A percentile compares a stretch with the other conserved stretches of the same genome.
phyloP scores from a whole-genome alignment of 2,113 vertebrate genomes.

The Equus przewalskii region DNA sequence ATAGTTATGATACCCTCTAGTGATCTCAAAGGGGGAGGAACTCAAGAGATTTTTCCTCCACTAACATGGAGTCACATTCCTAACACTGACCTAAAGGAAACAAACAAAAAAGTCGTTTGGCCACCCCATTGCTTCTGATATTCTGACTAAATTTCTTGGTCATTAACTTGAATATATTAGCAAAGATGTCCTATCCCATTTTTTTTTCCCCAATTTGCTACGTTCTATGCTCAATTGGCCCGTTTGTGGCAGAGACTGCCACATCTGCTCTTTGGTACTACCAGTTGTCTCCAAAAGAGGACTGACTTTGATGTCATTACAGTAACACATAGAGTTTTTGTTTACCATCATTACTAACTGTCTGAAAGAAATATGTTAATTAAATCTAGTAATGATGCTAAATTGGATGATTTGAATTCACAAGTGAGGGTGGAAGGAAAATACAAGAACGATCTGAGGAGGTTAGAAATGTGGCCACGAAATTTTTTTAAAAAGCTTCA shows the following conservation, averaged over 20 bases:
- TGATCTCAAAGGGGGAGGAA: not conserved
- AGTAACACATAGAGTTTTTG: not conserved
- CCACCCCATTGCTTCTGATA: not conserved
- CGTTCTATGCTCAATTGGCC: not conserved
- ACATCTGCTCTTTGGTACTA: not conserved
- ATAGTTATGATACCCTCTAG: not conserved
- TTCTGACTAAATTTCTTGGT: not conserved
- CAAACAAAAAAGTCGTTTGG: not conserved
- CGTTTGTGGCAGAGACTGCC: not conserved
- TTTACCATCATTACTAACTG: not conserved
- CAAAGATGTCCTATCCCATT: not conserved
- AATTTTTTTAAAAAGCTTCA: not conserved
- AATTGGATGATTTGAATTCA: not conserved
- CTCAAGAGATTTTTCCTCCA: not conserved
- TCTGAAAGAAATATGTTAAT: constrained; percentile 33
- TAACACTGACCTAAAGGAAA: not conserved
- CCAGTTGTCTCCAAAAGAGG: not conserved
- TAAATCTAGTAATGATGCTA: not conserved
- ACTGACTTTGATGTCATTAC: not conserved
- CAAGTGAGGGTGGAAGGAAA: not conserved
- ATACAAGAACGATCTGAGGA: not conserved
- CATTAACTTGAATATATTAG: not conserved
- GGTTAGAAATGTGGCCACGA: not conserved
- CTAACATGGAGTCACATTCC: not conserved
- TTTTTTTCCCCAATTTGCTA: not conserved